These are phyloP conservation scores for Pavo muticus DNA, from an alignment of 2,113 vertebrate genomes.

Conservation along the genomic window DNA sequence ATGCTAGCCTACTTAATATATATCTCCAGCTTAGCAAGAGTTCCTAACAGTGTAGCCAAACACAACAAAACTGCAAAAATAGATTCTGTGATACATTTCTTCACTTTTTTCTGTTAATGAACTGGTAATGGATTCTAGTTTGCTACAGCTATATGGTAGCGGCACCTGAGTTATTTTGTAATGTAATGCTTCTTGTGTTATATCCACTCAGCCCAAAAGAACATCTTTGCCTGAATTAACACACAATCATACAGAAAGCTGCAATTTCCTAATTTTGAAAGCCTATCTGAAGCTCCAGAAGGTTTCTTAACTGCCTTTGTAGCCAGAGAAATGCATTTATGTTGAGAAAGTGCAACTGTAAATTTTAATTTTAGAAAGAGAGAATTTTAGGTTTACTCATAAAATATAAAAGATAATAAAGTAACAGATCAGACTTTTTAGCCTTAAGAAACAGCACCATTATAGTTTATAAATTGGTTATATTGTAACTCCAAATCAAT, in stretches of 20 bases:
- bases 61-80: background rate
- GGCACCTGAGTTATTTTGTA: background rate
- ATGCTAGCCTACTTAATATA: background rate
- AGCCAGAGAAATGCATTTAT: slow-evolving; percentile 12
- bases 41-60: background rate
- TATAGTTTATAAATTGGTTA: slow-evolving; percentile 60
- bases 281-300: background rate
- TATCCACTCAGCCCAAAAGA: background rate
- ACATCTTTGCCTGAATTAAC: background rate
- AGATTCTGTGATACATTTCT: background rate
- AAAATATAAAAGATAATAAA: slow-evolving; percentile 66
- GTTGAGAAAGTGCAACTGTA: background rate
- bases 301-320: slow-evolving; percentile 5
- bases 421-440: slow-evolving; percentile 43
- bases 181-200: background rate
- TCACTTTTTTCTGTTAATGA: background rate
- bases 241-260: background rate
- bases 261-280: background rate
- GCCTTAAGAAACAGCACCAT: slow-evolving; percentile 37
- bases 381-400: slow-evolving; percentile 63
- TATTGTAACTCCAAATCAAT: slow-evolving; percentile 72
- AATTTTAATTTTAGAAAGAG: slow-evolving; percentile 37
- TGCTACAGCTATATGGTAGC: background rate
- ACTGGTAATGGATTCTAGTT: background rate
- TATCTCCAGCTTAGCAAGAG: background rate